These are phyloP conservation scores for Ptiloglossa arizonensis DNA, from an alignment of 1,140 invertebrate genomes.

Conservation along the genomic window DNA sequence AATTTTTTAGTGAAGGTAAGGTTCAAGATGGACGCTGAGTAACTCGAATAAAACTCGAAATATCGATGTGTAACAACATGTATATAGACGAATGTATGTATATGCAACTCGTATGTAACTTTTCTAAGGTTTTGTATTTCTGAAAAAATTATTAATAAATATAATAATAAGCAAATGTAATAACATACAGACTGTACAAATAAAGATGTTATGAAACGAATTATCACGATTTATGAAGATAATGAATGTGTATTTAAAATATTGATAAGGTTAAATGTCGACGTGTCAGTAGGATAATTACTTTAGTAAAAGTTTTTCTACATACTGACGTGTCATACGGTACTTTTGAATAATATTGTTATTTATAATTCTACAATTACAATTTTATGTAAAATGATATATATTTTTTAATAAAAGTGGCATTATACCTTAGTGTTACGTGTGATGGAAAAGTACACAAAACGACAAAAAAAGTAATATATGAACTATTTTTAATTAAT, in stretches of 20 bases:
- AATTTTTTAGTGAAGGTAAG: conserved; percentile 34
- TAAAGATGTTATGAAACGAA: not conserved
- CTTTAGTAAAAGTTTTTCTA: conserved; percentile 30
- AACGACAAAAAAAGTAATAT: not conserved
- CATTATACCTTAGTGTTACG: not conserved
- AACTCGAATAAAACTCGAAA: conserved; percentile 47
- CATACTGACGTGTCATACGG: not conserved
- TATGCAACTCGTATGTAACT: conserved; percentile 11
- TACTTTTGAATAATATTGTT: not conserved
- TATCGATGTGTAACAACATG: conserved; percentile 42
- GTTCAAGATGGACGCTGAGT: conserved; percentile 48
- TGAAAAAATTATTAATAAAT: conserved; percentile 17
- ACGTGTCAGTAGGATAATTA: conserved; percentile 38
- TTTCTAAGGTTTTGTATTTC: not conserved
- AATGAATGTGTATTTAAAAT: conserved; percentile 3
- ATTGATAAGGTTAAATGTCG: conserved; percentile 12
- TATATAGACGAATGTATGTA: conserved; percentile 9
- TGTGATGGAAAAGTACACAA: not conserved
- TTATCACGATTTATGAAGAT: not conserved
- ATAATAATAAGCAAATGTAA: conserved; percentile 9
- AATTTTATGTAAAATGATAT: not conserved
- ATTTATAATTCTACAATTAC: not conserved
- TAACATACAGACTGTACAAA: not conserved
- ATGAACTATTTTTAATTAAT: not conserved
- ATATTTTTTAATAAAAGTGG: not conserved